Evolutionary conservation across 2,113 vertebrate genomes (phyloP), one percentile per base, ranked within the genome.

Genomic region (Rhinolophus ferrumequinum): DNA sequence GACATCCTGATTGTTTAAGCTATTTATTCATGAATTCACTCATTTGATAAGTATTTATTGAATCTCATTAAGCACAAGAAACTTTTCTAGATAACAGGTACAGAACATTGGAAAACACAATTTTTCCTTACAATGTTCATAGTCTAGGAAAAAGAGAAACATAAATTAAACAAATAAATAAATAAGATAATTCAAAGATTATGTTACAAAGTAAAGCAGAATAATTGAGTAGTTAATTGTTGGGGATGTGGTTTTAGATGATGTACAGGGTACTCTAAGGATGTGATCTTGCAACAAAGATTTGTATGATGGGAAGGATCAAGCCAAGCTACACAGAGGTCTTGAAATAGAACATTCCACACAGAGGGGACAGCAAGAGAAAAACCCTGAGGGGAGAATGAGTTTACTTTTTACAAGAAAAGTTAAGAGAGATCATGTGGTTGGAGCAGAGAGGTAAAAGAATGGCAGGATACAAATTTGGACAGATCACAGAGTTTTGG

Each of bases 11-110:
- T 93, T 92, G 38, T 86, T 90, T 70, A 76, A 87, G 64, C 26
- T 79, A 26, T 54, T 73, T 80, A 89, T 93, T 94, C 41, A 66
- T 82, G 69, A 73, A 60, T 94, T 84, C 66, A 26, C 30, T 76
- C 56, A 82, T 62, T 96, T 95, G 26, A 90, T 80, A 76, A 88
- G 56, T 93, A 90, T 90, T 93, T 96, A 62, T 69, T 44, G 33
- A 85, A 67, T 81, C 13, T 41, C 44, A 44, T 5, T 64, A 82
- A 88, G 35, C 50, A 88, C 2, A 8, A 76, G 15, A 18, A 15
- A 94, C 22, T 90, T 89, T 91, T 35, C 16, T 60, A 82, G 64
- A 85, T 90, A 69, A 2, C 18, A 88, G 26, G 5, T 8, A 89
- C 6, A 86, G 58, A 88, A 15, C 11, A 19, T 26, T 83, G 10